Base-by-base conservation (phyloP, 1,140 invertebrate species). In the Ganaspis sp. region DNA sequence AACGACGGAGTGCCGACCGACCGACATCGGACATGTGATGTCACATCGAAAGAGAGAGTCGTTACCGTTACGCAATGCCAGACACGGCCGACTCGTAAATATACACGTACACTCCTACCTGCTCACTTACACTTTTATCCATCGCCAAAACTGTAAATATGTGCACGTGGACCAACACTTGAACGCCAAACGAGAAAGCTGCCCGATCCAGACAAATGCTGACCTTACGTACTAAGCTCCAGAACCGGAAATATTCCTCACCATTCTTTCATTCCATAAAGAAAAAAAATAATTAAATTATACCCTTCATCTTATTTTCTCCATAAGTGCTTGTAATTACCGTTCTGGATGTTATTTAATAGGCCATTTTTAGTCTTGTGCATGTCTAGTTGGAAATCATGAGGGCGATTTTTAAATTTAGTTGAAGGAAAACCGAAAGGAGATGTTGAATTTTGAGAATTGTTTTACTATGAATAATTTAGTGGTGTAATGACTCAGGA, bases 21-120 rank as follows among this genome's bases (percentile, higher is more conserved):
- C 80, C 80, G 78, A 81, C 79, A 76, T 80, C 78, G 74, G 79
- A 79, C 70, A 78, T 76, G 83, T 89, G 90, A 91, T 90, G 90
- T 91, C 90, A 91, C 85, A 90, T 88, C 88, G 89, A 91, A 90
- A 91, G 90, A 91, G 89, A 90, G 90, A 90, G 90, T 89, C 83
- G 85, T 90, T 89, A 88, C 89, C 90, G 90, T 90, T 90, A 90
- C 86, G 89, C 88, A 90, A 91, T 87, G 83, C 73, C 81, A 81
- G 79, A 81, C 78, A 79, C 79, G 77, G 77, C 77, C 79, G 38
- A 74, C 75, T 82, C 81, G 77, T 80, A 81, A 81, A 81, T 76
- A 79, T 81, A 79, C 77, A 75, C 73, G 76, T 78, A 79, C 54
- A 78, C 74, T 45, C 54, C 45, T 69, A 71, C 73, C 75, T 64